Percentiles rank a stretch among this genome's conserved stretches.
phyloP scores from a whole-genome alignment of 2,113 vertebrate genomes.

The Thermophis baileyi region DNA sequence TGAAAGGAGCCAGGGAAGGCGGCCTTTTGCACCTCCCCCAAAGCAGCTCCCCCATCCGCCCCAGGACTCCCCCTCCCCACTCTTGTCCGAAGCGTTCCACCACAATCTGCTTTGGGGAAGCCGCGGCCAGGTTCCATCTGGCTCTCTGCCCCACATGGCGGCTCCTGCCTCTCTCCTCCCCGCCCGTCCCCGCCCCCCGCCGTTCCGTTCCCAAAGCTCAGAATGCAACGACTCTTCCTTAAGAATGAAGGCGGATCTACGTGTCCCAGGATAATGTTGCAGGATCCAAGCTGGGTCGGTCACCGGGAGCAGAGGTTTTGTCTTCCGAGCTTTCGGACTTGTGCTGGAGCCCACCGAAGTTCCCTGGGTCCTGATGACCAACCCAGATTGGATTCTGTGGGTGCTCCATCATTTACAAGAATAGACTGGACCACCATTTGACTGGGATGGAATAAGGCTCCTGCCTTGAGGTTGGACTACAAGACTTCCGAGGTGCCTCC shows the following conservation, averaged over 20 bases:
- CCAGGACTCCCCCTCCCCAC: not conserved
- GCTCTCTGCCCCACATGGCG: not conserved
- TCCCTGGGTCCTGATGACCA: too few species aligned
- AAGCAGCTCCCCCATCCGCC: not conserved
- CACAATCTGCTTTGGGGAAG: not conserved
- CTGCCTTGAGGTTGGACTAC: too few species aligned
- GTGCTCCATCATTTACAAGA: too few species aligned
- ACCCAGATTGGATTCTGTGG: too few species aligned
- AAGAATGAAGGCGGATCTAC: too few species aligned
- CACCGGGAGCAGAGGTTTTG: too few species aligned
- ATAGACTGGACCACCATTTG: too few species aligned
- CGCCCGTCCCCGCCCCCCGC: not conserved
- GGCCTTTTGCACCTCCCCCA: not conserved
- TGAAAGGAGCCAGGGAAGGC: constrained; percentile 6
- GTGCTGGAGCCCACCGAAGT: too few species aligned
- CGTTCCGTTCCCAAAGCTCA: not conserved
- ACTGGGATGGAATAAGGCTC: too few species aligned
- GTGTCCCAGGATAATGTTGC: too few species aligned
- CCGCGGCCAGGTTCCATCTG: not conserved
- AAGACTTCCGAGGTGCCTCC: not conserved
- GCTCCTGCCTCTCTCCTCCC: not conserved
- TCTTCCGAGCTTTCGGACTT: too few species aligned
- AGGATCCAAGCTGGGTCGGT: too few species aligned
- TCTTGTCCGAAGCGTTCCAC: not conserved
- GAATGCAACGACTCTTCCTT: not conserved